Evolutionary conservation across 2,888 invertebrate genomes (phyloP).

Genomic region (Exephanes ischioxanthus): DNA sequence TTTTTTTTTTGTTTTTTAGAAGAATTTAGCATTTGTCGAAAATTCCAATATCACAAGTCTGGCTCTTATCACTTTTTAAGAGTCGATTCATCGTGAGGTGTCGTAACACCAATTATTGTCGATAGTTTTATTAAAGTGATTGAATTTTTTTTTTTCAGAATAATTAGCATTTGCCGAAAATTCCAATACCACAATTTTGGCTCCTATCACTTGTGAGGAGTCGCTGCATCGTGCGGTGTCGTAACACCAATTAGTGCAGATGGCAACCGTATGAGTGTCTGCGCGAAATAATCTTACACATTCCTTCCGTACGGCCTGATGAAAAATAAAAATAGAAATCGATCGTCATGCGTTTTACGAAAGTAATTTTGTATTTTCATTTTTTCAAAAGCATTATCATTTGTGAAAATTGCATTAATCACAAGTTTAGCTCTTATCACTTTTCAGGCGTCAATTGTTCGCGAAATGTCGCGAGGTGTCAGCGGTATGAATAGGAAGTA

Average conservation of each 20-base stretch:
- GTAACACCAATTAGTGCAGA: constrained; percentile 23
- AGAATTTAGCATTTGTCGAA: no score
- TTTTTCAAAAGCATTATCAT: not conserved
- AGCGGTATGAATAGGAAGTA: not conserved
- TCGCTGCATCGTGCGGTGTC: not conserved
- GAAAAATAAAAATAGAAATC: not conserved
- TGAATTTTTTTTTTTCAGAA: not conserved
- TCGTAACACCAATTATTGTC: no score
- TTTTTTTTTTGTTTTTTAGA: no score
- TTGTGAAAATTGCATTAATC: not conserved
- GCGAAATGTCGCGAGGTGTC: not conserved
- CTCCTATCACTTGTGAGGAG: not conserved
- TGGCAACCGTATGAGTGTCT: not conserved
- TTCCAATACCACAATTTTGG: not conserved
- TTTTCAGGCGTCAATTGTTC: not conserved
- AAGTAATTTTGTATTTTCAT: no score
- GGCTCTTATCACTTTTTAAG: no score
- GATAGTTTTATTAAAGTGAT: no score
- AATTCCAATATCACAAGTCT: no score
- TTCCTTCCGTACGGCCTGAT: not conserved
- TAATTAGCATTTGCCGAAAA: not conserved
- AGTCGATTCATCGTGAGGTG: no score
- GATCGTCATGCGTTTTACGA: not conserved
- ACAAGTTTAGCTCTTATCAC: not conserved
- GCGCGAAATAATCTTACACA: constrained; percentile 1